Evolutionary conservation across 1,140 invertebrate species (phyloP), one percentile per base, ranked within the genome.

Genomic region (Camponotus vicinus): DNA sequence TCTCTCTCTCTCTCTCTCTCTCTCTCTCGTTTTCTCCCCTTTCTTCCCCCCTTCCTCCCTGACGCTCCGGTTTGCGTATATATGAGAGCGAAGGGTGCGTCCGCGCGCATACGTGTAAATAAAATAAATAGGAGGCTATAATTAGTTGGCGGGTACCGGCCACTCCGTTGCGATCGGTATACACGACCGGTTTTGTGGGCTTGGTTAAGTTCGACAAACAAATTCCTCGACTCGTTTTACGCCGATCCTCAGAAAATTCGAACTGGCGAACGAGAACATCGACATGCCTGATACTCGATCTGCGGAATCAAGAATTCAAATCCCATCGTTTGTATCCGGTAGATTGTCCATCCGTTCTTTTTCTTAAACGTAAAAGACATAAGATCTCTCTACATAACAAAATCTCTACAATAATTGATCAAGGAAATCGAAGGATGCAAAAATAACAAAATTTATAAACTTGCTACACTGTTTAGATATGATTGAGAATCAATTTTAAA

Each of bases 61-160:
- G 49, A 42, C 21, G 15, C 57, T 40, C 73, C 69, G 79, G 34
- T 63, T 79, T 70, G 83, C 73, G 88, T 86, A 87, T 79, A 80
- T 32, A 80, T 82, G 84, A 85, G 88, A 85, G 88, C 86, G 80
- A 75, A 87, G 67, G 82, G 88, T 85, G 87, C 86, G 91, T 88
- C 79, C 90, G 89, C 89, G 87, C 86, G 86, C 85, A 82, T 88
- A 85, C 90, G 92, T 88, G 92, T 91, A 94, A 95, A 95, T 94
- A 94, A 95, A 95, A 94, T 94, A 95, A 95, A 95, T 95, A 95
- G 92, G 92, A 92, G 92, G 92, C 93, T 95, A 94, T 95, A 95
- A 95, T 95, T 95, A 95, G 94, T 93, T 91, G 90, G 82, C 71
- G 67, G 76, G 76, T 73, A 89, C 70, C 55, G 86, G 71, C 75